Conservation (phyloP, 2,888 invertebrate genomes). For the Mimachlamys varia region DNA sequence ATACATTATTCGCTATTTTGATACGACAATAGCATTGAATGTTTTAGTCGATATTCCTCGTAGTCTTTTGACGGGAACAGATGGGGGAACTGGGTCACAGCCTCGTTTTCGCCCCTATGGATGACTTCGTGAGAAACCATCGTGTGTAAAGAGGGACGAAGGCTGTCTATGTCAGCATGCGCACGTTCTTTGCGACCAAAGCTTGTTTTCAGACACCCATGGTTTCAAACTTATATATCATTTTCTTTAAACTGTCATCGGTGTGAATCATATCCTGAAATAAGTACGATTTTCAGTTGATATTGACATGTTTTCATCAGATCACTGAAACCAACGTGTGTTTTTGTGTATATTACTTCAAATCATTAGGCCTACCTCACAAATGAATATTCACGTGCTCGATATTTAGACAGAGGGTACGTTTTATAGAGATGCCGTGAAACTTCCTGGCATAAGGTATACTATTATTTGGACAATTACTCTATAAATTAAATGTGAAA, state of each 20-base stretch:
- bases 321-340: slow-evolving; percentile 19
- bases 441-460: background rate
- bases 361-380: background rate
- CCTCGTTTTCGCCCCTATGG: slow-evolving; percentile 68
- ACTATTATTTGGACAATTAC: background rate
- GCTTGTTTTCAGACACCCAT: background rate
- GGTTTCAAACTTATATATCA: background rate
- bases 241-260: background rate
- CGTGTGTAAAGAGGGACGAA: slow-evolving; percentile 42
- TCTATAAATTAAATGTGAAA: background rate
- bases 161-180: slow-evolving; percentile 40
- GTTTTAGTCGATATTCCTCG: background rate
- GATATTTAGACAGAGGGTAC: background rate
- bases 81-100: slow-evolving; percentile 64
- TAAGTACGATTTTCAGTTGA: background rate
- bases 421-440: background rate
- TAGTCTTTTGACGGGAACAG: slow-evolving; percentile 36
- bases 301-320: slow-evolving; percentile 3
- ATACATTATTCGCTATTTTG: background rate
- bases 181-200: background rate
- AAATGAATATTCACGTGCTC: background rate
- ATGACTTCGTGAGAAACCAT: slow-evolving; percentile 52
- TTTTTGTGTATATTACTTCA: background rate
- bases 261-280: background rate
- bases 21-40: background rate